Evolutionary conservation across 1,140 invertebrate genomes (phyloP).

Genomic region (Anastrepha ludens): DNA sequence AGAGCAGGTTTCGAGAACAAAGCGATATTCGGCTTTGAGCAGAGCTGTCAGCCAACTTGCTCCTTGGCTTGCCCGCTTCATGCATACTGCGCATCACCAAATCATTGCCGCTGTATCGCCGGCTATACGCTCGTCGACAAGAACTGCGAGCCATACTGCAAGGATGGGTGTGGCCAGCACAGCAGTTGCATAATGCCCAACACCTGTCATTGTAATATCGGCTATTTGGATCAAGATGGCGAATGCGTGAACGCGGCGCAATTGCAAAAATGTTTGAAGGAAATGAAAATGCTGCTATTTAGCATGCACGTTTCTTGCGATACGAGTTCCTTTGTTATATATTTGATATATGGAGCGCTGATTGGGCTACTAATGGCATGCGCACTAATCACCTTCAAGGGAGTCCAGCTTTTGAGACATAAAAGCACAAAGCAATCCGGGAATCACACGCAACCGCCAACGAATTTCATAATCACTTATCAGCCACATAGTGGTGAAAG

Average conservation of each 20-base stretch:
- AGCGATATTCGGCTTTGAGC: background rate
- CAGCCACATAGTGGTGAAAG: background rate
- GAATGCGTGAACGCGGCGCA: background rate
- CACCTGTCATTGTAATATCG: background rate
- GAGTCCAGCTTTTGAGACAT: background rate
- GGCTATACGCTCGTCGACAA: background rate
- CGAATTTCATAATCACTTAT: constrained; percentile 16
- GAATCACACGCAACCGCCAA: background rate
- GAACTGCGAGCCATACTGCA: background rate
- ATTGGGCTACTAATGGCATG: background rate
- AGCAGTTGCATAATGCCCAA: constrained; percentile 3
- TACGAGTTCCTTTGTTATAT: background rate
- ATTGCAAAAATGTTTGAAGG: background rate
- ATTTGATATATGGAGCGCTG: background rate
- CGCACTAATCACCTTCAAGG: background rate
- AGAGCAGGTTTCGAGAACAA: background rate
- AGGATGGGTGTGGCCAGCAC: background rate
- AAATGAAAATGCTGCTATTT: background rate
- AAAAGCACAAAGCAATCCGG: background rate
- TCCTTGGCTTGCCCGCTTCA: background rate
- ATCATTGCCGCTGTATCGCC: background rate
- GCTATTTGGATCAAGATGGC: background rate
- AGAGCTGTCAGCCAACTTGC: background rate
- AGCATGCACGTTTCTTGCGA: background rate
- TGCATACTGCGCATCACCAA: background rate